A percentile compares a stretch with the other conserved stretches of the same genome.
These are phyloP conservation scores for Tyria jacobaeae DNA, from an alignment of 2,888 invertebrate species.

Conservation along the genomic window DNA sequence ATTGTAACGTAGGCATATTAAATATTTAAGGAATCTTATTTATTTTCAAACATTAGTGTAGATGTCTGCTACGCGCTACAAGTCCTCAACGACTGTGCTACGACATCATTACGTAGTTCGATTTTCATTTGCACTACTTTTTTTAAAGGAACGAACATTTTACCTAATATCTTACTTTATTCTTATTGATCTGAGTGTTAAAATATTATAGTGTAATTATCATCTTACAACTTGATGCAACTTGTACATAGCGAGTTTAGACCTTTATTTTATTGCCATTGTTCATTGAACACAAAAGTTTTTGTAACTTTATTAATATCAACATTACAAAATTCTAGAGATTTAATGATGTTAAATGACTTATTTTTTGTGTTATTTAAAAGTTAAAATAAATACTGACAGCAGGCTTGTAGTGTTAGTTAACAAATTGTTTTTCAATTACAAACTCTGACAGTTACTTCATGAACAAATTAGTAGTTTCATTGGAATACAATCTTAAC, in stretches of 20 bases:
- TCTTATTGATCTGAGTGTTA: constrained; percentile 17
- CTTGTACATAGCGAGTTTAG: constrained; percentile 44
- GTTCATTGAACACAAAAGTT: constrained; percentile 68
- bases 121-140: constrained; percentile 39
- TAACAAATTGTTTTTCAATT: constrained; percentile 61
- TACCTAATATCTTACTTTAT: background rate
- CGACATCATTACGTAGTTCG: constrained; percentile 44
- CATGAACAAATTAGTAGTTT: constrained; percentile 44
- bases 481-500: background rate
- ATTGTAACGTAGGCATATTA: background rate
- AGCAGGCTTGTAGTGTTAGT: constrained; percentile 60
- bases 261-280: constrained; percentile 59
- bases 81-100: constrained; percentile 40
- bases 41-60: constrained; percentile 34
- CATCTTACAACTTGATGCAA: constrained; percentile 22
- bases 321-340: constrained; percentile 59
- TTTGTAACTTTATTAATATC: constrained; percentile 64
- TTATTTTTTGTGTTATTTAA: constrained; percentile 51
- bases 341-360: constrained; percentile 67
- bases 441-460: constrained; percentile 53
- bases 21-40: constrained; percentile 19
- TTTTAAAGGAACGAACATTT: constrained; percentile 21
- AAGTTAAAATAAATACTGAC: constrained; percentile 62
- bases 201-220: constrained; percentile 26
- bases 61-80: constrained; percentile 46